Evolutionary conservation across 2,113 vertebrate species (phyloP).

Genomic region (Gymnocephalus cernua): DNA sequence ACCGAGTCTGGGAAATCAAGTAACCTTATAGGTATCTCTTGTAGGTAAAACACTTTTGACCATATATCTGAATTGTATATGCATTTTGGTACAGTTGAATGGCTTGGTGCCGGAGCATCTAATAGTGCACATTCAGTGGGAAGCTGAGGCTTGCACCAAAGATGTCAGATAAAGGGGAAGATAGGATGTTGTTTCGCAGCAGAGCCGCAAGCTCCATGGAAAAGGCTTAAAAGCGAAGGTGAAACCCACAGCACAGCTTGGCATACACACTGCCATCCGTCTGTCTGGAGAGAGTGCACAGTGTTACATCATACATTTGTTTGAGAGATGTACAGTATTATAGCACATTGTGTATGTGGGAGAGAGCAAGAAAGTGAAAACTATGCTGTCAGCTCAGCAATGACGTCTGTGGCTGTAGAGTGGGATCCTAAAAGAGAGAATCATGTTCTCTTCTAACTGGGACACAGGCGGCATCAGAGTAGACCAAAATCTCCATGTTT

Average conservation of each 20-base stretch:
- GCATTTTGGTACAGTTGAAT: background rate
- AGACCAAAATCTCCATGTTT: background rate
- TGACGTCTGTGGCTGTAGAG: background rate
- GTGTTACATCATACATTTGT: slow-evolving; percentile 32
- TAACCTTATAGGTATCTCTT: background rate
- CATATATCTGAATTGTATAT: slow-evolving; percentile 2
- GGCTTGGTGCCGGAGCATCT: background rate
- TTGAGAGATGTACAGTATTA: slow-evolving; percentile 9
- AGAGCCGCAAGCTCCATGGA: background rate
- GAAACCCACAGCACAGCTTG: slow-evolving; percentile 12
- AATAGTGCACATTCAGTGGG: background rate
- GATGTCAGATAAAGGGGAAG: slow-evolving; percentile 3
- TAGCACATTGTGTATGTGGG: slow-evolving; percentile 3
- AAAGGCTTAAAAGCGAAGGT: slow-evolving; percentile 6
- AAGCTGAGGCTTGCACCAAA: background rate
- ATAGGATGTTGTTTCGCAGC: background rate
- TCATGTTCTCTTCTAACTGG: background rate
- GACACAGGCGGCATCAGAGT: background rate
- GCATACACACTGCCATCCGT: slow-evolving; percentile 6
- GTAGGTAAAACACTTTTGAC: background rate
- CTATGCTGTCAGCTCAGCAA: slow-evolving; percentile 17
- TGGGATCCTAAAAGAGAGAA: slow-evolving; percentile 13
- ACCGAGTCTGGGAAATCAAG: background rate
- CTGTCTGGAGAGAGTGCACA: slow-evolving; percentile 4
- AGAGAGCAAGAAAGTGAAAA: background rate